These are phyloP conservation scores for Zaprionus camerounensis DNA, from an alignment of 1,140 invertebrate genomes.

Conservation along the genomic window DNA sequence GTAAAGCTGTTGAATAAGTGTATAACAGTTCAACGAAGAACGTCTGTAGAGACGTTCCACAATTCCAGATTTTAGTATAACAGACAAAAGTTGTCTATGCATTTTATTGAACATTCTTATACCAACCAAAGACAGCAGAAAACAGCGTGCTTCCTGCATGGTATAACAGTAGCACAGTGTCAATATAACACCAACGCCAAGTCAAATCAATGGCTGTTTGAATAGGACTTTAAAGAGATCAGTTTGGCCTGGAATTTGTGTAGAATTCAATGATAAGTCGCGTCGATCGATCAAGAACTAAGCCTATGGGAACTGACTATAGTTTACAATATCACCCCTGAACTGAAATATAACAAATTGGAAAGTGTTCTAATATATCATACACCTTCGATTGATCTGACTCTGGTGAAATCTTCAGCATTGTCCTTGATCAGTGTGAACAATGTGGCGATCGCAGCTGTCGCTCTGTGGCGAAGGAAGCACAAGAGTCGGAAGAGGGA, in stretches of 20 bases:
- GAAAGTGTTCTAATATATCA: not conserved
- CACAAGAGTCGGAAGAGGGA: not conserved
- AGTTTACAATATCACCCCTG: not conserved
- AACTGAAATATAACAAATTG: not conserved
- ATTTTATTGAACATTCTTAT: too few species aligned
- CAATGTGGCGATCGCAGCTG: not conserved
- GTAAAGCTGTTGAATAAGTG: too few species aligned
- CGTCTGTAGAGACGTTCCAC: too few species aligned
- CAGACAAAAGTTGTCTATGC: too few species aligned
- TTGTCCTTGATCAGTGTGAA: slow-evolving; percentile 9
- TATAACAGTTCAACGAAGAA: too few species aligned
- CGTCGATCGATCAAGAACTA: not conserved
- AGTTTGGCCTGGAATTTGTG: not conserved
- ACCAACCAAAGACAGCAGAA: not conserved
- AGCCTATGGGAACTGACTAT: not conserved
- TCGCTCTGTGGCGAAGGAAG: not conserved
- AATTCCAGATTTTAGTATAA: not conserved
- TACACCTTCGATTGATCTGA: not conserved
- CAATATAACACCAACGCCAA: not conserved
- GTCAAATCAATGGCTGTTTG: not conserved
- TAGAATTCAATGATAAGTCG: not conserved
- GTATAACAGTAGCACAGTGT: not conserved
- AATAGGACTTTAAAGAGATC: not conserved
- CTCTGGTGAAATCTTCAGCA: not conserved
- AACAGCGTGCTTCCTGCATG: not conserved